Conservation (phyloP, 2,113 vertebrate genomes). For the Mobula hypostoma region DNA sequence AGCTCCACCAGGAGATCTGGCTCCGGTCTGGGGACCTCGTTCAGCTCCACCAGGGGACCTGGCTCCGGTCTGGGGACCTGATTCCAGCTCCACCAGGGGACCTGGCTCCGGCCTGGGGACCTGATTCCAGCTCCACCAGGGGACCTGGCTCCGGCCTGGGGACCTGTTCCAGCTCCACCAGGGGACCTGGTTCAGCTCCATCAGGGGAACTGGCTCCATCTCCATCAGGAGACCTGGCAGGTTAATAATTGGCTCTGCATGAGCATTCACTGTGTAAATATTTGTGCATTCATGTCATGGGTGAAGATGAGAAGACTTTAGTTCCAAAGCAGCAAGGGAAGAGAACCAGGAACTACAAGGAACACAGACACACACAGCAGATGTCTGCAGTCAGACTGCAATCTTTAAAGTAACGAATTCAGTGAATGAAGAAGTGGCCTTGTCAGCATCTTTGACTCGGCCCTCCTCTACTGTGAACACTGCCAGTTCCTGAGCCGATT, state of each 20-base stretch:
- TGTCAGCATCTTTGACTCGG: not conserved
- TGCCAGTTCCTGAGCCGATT: not conserved
- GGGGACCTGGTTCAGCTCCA: too few species aligned
- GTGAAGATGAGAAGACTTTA: too few species aligned
- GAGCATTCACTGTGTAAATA: too few species aligned
- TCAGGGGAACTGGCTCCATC: too few species aligned
- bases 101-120: too few species aligned
- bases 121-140: not conserved
- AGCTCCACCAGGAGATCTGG: too few species aligned
- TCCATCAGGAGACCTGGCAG: too few species aligned
- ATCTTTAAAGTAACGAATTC: not conserved
- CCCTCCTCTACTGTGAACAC: not conserved
- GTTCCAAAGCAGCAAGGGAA: not conserved
- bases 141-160: too few species aligned
- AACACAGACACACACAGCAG: not conserved
- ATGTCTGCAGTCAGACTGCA: not conserved
- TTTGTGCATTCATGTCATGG: not conserved
- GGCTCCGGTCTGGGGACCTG: too few species aligned
- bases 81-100: too few species aligned
- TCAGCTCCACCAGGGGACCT: too few species aligned
- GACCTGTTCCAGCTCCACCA: not conserved
- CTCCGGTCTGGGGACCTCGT: too few species aligned
- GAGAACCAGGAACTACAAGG: not conserved
- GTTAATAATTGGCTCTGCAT: not conserved
- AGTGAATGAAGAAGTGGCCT: not conserved